These are phyloP conservation scores for Hyles lineata DNA, from an alignment of 2,888 invertebrate species.

Conservation along the genomic window DNA sequence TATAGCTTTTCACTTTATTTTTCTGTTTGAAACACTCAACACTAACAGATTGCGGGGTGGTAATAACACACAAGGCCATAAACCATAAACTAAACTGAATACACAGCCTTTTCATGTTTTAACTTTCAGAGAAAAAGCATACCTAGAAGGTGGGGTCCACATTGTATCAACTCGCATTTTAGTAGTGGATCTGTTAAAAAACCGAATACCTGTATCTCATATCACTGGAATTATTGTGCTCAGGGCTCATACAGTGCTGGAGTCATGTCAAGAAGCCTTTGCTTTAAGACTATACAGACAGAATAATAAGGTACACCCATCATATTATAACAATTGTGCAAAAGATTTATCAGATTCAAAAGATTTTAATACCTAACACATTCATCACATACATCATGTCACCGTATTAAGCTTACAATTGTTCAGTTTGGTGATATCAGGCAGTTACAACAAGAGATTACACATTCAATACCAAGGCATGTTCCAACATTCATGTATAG, in stretches of 20 bases:
- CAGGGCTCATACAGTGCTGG: conserved; percentile 94
- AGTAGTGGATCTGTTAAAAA: conserved; percentile 97
- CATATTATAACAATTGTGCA: neutral
- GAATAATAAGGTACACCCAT: conserved; percentile 90
- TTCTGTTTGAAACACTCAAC: too few species aligned
- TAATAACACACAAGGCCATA: too few species aligned
- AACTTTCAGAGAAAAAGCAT: conserved; percentile 88
- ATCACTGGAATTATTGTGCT: conserved; percentile 96
- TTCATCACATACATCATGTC: too few species aligned
- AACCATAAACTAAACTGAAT: neutral
- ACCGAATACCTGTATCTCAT: conserved; percentile 93
- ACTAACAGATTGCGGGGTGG: too few species aligned
- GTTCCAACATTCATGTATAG: too few species aligned
- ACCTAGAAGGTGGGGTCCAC: conserved; percentile 96
- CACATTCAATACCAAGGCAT: too few species aligned
- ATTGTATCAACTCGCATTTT: conserved; percentile 97
- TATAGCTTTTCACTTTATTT: too few species aligned
- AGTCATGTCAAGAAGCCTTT: conserved; percentile 98
- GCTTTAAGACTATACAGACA: conserved; percentile 96
- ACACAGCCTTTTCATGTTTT: neutral
- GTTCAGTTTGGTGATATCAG: too few species aligned
- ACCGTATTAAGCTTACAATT: too few species aligned
- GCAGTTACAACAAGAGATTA: too few species aligned
- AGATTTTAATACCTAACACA: too few species aligned
- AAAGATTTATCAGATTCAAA: too few species aligned